Evolutionary conservation across 1,140 invertebrate genomes (phyloP), one percentile per base, ranked within the genome.

Genomic region (Brachionus paranguensis): DNA sequence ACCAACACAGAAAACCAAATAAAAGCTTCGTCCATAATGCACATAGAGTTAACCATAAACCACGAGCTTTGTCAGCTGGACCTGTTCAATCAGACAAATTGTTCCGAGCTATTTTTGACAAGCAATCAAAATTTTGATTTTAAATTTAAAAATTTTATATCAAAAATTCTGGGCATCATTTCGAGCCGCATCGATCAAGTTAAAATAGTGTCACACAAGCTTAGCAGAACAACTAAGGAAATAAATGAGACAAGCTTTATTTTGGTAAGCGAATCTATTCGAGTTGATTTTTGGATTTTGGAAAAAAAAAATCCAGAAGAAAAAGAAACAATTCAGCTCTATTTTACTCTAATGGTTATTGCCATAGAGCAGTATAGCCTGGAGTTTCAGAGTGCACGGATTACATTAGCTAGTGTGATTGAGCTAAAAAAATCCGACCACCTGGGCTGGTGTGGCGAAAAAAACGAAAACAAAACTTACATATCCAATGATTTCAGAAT

Each of bases 271-370:
- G 72, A 76, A 27, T 76, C 12, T 8, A 50, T 47, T 12, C n/a
- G 7, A 24, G 24, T 50, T 1, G 43, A 50, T 27, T 50, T 76
- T 50, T 76, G 20, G 17, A 20, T 76, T 50, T 50, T 50, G 43
- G 72, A 50, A 24, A 76, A 76, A 76, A 0, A 27, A 27, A 47
- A 33, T 29, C 12, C 24, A n/a, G 10, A 11, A 12, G 45, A 76
- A 76, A 76, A 76, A 33, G 72, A 76, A 14, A 76, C 43, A 14
- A 76, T 76, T 27, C 72, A 76, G 33, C 20, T 76, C n/a, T 76
- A 76, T 50, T 76, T 76, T 76, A 50, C 41, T 11, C 45, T 76
- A 33, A n/a, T 50, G 2, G 43, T 47, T 3, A 6, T 76, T 50
- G 43, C 43, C 43, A 24, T 76, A 14, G 72, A 76, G 29, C 41